phyloP scores from a whole-genome alignment of 2,888 invertebrate species.

The Eremobia ochroleuca region DNA sequence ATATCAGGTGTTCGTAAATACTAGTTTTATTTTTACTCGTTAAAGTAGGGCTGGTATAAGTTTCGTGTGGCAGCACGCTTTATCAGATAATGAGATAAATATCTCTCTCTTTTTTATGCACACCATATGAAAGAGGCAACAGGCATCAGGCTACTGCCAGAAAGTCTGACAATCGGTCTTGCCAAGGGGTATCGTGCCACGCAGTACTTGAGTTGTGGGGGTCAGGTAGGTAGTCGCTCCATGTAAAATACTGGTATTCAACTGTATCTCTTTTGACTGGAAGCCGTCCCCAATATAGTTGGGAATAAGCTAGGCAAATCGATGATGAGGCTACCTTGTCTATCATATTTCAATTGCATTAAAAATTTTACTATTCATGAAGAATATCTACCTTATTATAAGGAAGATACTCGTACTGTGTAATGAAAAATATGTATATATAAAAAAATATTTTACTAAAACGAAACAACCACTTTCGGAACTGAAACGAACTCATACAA shows the following conservation, averaged over 20 bases:
- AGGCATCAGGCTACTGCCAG: background rate
- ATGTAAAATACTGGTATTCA: too few relatives aligned
- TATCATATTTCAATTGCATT: background rate
- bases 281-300: too few relatives aligned
- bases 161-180: too few relatives aligned
- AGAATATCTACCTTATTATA: background rate
- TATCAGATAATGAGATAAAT: background rate
- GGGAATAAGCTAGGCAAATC: background rate
- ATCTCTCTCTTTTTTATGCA: background rate
- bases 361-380: background rate
- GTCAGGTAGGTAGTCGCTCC: too few relatives aligned
- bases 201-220: too few relatives aligned
- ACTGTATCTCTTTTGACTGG: too few relatives aligned
- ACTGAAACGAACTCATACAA: slow-evolving; percentile 45
- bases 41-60: background rate
- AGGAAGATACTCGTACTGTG: background rate
- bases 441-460: slow-evolving; percentile 33
- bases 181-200: too few relatives aligned
- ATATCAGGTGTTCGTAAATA: background rate
- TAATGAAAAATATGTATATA: background rate
- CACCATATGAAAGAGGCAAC: background rate
- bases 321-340: background rate
- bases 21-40: too few relatives aligned
- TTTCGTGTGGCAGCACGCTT: background rate
- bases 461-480: slow-evolving; percentile 20